These are phyloP conservation scores for Gymnorhina tibicen DNA, from an alignment of 2,113 vertebrate genomes.

Conservation along the genomic window DNA sequence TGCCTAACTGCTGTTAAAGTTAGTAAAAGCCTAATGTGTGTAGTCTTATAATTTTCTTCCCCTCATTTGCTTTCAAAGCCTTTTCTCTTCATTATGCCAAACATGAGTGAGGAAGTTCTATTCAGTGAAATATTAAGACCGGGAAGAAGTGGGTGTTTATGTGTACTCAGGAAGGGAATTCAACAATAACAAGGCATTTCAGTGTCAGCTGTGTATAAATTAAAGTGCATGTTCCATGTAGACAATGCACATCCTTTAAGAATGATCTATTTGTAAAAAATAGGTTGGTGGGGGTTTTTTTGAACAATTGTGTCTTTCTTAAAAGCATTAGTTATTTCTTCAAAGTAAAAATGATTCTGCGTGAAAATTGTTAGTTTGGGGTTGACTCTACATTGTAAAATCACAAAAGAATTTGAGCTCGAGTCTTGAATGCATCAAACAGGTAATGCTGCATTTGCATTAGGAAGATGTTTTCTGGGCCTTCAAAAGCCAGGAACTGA, in stretches of 20 bases:
- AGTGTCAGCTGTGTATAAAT: neutral
- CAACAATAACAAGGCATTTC: neutral
- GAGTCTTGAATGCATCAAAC: neutral
- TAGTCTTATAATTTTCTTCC: constrained; percentile 25
- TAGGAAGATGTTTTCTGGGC: neutral
- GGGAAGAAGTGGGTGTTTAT: neutral
- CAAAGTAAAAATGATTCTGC: neutral
- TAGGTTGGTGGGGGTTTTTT: neutral
- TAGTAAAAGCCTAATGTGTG: constrained; percentile 9
- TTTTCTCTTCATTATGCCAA: neutral
- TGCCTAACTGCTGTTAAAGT: constrained; percentile 4
- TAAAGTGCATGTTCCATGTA: neutral
- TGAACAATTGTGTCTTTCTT: neutral
- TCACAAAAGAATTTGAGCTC: neutral
- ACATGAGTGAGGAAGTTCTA: neutral
- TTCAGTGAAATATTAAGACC: neutral
- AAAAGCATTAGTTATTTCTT: neutral
- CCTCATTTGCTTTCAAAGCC: constrained; percentile 12
- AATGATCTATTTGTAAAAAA: neutral
- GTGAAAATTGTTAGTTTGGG: neutral
- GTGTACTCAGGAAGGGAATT: neutral
- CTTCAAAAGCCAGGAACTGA: neutral
- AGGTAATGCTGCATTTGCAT: neutral
- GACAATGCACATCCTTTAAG: neutral
- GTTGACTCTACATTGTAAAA: neutral